Evolutionary conservation across 1,140 invertebrate genomes (phyloP), one percentile per base, ranked within the genome.

Genomic region (Lerema accius): DNA sequence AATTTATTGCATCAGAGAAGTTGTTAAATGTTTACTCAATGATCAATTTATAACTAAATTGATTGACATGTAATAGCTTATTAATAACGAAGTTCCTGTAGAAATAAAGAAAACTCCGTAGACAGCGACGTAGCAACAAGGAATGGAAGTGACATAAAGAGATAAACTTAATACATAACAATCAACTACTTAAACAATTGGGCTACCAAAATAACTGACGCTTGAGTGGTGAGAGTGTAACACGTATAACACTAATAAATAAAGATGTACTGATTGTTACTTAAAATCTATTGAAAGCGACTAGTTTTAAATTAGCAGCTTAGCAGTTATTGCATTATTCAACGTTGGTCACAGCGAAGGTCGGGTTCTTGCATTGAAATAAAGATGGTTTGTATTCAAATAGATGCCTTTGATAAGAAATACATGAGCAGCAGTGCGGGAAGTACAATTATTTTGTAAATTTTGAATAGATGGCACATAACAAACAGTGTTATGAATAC

Each of bases 361-460:
- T 50, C 67, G 42, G 11, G 40, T 28, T 45, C 53, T 40, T 49
- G 58, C 53, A 40, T 61, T 35, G 37, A 37, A 58, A 45, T 40
- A 50, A 53, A 48, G 43, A 56, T 26, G 55, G 51, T 67, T 65
- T 65, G 63, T 69, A 69, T 69, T 69, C 59, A 46, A 65, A 69
- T 60, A 23, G 39, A 39, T 50, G 35, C 49, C 39, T 46, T 37
- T 55, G 19, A 50, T 51, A 55, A 49, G 15, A 39, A 48, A 56
- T 56, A 59, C 60, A 55, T 39, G 15, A 10, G 16, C 17, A 13
- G 14, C 9, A 42, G 39, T 62, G 50, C 37, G 50, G 50, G 50
- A 40, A 40, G 37, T 53, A 51, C 37, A 11, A 11, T 37, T 37
- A 37, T 37, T 37, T 37, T 37, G 35, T 11, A 37, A 37, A 37